These are phyloP conservation scores for Pampusana beccarii DNA, from an alignment of 2,113 vertebrate genomes.

Conservation along the genomic window DNA sequence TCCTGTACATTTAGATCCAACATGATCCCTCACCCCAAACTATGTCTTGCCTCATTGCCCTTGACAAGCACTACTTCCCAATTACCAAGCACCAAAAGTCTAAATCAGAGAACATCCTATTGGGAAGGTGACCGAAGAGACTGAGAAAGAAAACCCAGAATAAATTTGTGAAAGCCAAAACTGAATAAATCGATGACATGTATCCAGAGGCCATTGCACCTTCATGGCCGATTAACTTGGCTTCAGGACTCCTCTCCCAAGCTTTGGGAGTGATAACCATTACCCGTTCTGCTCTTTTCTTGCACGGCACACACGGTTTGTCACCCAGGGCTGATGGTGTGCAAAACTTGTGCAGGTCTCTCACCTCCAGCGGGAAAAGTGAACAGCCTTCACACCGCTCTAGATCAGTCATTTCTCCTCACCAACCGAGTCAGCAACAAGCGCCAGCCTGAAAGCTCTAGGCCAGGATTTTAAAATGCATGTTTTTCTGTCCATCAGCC, in stretches of 20 bases:
- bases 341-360: not conserved
- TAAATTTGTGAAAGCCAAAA: not conserved
- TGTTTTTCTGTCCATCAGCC: not conserved
- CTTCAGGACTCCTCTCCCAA: not conserved
- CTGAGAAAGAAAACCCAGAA: not conserved
- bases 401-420: not conserved
- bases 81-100: not conserved
- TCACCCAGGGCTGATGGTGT: not conserved
- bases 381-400: not conserved
- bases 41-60: not conserved
- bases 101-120: not conserved
- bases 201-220: not conserved
- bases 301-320: not conserved
- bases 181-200: not conserved
- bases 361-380: not conserved
- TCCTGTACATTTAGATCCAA: not conserved
- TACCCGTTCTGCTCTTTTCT: not conserved
- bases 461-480: not conserved
- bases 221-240: not conserved
- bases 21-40: not conserved
- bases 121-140: not conserved
- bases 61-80: not conserved
- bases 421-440: not conserved
- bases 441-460: not conserved
- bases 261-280: rapidly evolving